Evolutionary conservation across 35 echinoderm and acorn worm genomes (phyloP).

Genomic region (Anneissia japonica): DNA sequence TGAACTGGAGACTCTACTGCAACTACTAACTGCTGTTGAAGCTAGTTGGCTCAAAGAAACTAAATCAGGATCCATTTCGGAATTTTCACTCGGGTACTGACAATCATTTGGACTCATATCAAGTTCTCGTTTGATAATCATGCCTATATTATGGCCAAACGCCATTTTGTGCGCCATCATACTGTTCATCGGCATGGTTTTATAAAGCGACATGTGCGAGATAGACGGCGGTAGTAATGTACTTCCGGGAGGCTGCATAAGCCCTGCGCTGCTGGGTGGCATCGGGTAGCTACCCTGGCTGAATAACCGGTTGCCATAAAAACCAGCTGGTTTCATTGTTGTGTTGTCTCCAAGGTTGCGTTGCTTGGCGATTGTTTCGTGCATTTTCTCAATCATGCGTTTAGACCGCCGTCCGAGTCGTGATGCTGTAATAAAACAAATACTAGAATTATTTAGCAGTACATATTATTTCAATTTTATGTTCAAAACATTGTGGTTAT

Average conservation of each 20-base stretch:
- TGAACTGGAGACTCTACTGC: background rate
- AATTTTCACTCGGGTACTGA: background rate
- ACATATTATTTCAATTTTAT: too few species aligned
- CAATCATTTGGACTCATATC: background rate
- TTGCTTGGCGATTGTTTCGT: constrained; percentile 93
- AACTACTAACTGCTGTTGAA: background rate
- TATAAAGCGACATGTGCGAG: background rate
- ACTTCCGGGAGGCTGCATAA: constrained; percentile 5
- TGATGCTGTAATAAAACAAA: constrained; percentile 49
- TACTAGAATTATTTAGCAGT: too few species aligned
- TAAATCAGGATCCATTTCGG: background rate
- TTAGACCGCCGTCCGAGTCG: constrained; percentile 88
- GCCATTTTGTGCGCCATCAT: background rate
- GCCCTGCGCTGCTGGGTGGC: constrained; percentile 7
- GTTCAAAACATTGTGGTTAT: too few species aligned
- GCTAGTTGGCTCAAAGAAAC: background rate
- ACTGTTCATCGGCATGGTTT: background rate
- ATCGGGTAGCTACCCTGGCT: constrained; percentile 49
- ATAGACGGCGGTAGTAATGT: constrained; percentile 6
- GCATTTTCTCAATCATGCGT: constrained; percentile 98
- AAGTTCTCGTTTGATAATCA: background rate
- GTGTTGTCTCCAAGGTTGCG: constrained; percentile 63
- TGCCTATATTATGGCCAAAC: constrained; percentile 1
- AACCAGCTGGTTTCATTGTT: constrained; percentile 72
- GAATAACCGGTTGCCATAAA: constrained; percentile 92